Evolutionary conservation across 2,113 vertebrate species (phyloP).

Genomic region (crab-eating macaque (Macaca fascicularis)): T2T-MFA8v1.1 NC_088384.1:17939501-17940000

Average conservation of each 20-base stretch:
- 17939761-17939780: background rate
- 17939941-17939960: background rate
- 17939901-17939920: background rate
- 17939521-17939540: background rate
- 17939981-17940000: background rate
- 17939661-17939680: rapidly evolving
- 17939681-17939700: background rate
- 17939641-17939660: rapidly evolving
- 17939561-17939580: background rate
- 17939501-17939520: background rate
- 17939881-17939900: background rate
- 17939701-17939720: background rate
- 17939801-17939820: too few relatives aligned
- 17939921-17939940: background rate
- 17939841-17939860: rapidly evolving
- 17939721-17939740: background rate
- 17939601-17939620: background rate
- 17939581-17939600: rapidly evolving
- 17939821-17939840: background rate
- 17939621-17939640: background rate
- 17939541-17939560: background rate
- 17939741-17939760: background rate
- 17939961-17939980: background rate
- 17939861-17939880: background rate
- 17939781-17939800: background rate